A percentile compares a stretch with the other conserved stretches of the same genome.
phyloP scores from a whole-genome alignment of 2,888 invertebrate species.

The Drosophila gaucha region DNA sequence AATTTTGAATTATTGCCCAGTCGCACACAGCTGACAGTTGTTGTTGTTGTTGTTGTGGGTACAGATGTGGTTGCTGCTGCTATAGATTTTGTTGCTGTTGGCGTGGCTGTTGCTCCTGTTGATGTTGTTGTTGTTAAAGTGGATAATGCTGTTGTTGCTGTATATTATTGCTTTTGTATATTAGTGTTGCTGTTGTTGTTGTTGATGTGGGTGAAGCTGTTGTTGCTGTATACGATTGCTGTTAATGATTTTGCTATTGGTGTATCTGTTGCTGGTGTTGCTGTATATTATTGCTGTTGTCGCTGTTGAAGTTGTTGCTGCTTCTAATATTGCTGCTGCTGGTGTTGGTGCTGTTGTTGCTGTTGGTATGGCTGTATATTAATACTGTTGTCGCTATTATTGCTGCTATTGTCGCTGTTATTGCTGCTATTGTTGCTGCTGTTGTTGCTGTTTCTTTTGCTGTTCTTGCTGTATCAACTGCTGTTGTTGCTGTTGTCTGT shows the following conservation, averaged over 20 bases:
- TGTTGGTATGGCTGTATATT: background rate
- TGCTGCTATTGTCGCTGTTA: constrained; percentile 21
- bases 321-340: background rate
- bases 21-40: constrained; percentile 55
- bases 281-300: background rate
- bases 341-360: background rate
- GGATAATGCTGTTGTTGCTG: no score
- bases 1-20: constrained; percentile 66
- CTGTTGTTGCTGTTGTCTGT: constrained; percentile 14
- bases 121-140: background rate
- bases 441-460: no score
- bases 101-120: no score
- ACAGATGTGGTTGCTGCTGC: constrained; percentile 2
- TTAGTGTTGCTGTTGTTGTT: background rate
- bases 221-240: background rate
- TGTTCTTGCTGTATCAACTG: constrained; percentile 41
- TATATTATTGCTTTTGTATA: no score
- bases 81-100: background rate
- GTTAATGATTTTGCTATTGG: background rate
- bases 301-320: background rate
- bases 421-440: constrained; percentile 18
- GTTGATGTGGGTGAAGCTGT: background rate
- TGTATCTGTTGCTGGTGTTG: background rate
- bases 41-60: constrained; percentile 21
- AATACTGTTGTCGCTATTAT: constrained; percentile 27